Evolutionary conservation across 2,797 vertebrate species (phyloP).

Genomic region (Enoplosus armatus): DNA sequence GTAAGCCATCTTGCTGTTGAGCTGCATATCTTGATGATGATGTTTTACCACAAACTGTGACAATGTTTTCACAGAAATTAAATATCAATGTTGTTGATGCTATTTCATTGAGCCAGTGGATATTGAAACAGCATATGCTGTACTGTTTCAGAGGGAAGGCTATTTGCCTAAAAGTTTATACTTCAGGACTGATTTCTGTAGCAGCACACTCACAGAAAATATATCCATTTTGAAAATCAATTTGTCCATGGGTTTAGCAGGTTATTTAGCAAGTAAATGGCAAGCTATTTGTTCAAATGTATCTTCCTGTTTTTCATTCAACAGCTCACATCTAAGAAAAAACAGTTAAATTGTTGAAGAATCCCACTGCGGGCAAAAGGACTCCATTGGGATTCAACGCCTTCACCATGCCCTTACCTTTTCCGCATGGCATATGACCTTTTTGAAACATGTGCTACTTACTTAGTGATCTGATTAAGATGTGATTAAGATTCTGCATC

Average conservation of each 20-base stretch:
- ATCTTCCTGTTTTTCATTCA: not conserved
- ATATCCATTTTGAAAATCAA: not conserved
- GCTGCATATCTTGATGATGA: conserved; percentile 5
- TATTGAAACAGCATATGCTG: not conserved
- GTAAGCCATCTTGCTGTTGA: conserved; percentile 1
- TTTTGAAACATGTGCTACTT: conserved; percentile 37
- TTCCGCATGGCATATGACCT: conserved; percentile 29
- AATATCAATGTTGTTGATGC: not conserved
- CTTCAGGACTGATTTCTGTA: not conserved
- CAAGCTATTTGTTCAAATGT: not conserved
- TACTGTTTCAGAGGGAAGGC: not conserved
- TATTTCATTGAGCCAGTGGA: not conserved
- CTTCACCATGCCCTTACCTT: conserved; percentile 20
- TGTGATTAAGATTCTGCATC: conserved; percentile 14
- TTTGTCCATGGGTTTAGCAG: not conserved
- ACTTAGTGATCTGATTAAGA: conserved; percentile 37
- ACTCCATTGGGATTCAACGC: conserved; percentile 26
- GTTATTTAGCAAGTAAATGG: not conserved
- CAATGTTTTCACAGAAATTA: conserved; percentile 1
- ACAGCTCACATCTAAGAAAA: not conserved
- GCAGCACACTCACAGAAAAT: not conserved
- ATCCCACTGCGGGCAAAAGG: not conserved
- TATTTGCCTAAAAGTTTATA: not conserved
- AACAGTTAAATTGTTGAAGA: not conserved
- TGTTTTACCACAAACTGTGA: not conserved